phyloP scores from a whole-genome alignment of 1,140 invertebrate species.

The Drosophila lowei region DNA sequence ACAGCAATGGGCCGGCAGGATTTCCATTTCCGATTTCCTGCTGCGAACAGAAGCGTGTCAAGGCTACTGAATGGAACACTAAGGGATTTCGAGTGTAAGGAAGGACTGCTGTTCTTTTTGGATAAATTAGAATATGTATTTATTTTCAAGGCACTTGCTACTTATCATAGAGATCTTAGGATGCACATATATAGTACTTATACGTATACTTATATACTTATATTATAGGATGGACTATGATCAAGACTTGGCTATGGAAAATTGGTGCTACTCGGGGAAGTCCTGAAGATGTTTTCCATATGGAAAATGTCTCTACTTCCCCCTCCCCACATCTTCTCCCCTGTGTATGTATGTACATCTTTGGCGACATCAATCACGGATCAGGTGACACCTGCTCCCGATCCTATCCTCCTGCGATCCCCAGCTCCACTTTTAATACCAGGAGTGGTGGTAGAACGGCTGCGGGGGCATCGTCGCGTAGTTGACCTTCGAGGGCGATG shows the following conservation, averaged over 20 bases:
- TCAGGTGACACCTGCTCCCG: constrained; percentile 30
- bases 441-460: constrained; percentile 73
- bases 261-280: constrained; percentile 25
- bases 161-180: constrained; percentile 18
- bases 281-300: constrained; percentile 33
- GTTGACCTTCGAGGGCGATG: constrained; percentile 72
- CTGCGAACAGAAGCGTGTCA: constrained; percentile 79
- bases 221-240: constrained; percentile 8
- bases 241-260: constrained; percentile 36
- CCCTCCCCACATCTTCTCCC: constrained; percentile 3
- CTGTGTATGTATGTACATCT: constrained; percentile 55
- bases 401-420: not conserved
- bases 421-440: constrained; percentile 52
- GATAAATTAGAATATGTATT: constrained; percentile 37
- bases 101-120: not conserved
- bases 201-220: not conserved
- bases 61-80: constrained; percentile 63
- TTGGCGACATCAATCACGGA: constrained; percentile 52
- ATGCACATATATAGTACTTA: too few relatives aligned
- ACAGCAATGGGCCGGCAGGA: constrained; percentile 20
- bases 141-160: constrained; percentile 50
- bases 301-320: constrained; percentile 41
- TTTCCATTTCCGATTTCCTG: constrained; percentile 60
- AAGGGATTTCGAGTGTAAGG: constrained; percentile 11
- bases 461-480: constrained; percentile 75